Evolutionary conservation across 2,888 invertebrate genomes (phyloP).

Genomic region (Iphiclides podalirius): DNA sequence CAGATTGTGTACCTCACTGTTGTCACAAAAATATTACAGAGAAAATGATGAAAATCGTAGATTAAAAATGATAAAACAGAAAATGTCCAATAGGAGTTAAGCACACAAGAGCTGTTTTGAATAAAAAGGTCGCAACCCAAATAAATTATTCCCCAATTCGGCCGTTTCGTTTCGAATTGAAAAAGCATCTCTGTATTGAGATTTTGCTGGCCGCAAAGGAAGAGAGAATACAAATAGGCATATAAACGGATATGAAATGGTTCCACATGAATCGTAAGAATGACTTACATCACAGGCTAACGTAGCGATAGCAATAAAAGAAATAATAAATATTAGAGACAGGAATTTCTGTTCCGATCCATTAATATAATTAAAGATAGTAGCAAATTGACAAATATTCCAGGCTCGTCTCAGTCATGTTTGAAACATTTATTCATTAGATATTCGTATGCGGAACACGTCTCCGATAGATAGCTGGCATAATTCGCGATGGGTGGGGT

Average conservation of each 20-base stretch:
- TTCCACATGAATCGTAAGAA: conserved; percentile 62
- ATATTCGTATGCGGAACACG: conserved; percentile 70
- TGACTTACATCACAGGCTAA: conserved; percentile 50
- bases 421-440: conserved; percentile 60
- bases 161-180: conserved; percentile 75
- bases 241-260: conserved; percentile 72
- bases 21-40: too few species aligned
- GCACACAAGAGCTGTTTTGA: conserved; percentile 52
- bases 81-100: conserved; percentile 50
- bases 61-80: too few species aligned
- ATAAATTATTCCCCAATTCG: conserved; percentile 74
- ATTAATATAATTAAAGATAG: conserved; percentile 22
- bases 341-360: conserved; percentile 10
- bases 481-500: conserved; percentile 71
- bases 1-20: too few species aligned
- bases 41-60: too few species aligned
- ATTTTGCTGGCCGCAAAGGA: conserved; percentile 69
- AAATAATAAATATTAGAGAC: conserved; percentile 10
- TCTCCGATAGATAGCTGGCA: conserved; percentile 71
- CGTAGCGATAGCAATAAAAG: conserved; percentile 43
- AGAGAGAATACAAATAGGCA: conserved; percentile 72
- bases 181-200: conserved; percentile 71
- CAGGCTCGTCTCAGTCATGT: conserved; percentile 28
- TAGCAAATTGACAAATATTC: conserved; percentile 26
- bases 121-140: conserved; percentile 65